These are phyloP conservation scores for Emesis furor DNA, from an alignment of 2,888 invertebrate species.

Conservation along the genomic window DNA sequence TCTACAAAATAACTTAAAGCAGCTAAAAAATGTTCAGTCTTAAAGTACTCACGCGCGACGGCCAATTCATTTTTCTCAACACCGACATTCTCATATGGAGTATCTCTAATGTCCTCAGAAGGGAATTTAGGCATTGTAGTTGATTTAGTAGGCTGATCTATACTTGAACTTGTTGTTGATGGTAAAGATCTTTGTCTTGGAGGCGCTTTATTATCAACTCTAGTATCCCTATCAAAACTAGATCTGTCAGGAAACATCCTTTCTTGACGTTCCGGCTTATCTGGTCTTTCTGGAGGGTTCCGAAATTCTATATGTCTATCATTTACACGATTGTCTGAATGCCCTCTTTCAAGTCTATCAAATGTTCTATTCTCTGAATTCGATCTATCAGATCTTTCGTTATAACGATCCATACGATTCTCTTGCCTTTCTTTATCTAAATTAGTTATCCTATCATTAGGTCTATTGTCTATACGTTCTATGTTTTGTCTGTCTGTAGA, in stretches of 20 bases:
- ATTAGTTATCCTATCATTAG: slow-evolving; percentile 46
- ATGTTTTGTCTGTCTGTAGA: slow-evolving; percentile 34
- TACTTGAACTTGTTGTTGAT: slow-evolving; percentile 82
- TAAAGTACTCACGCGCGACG: slow-evolving; percentile 84
- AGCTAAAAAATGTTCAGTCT: too few species aligned
- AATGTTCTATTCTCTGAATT: slow-evolving; percentile 69
- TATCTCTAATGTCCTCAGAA: slow-evolving; percentile 85
- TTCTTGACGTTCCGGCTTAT: slow-evolving; percentile 76
- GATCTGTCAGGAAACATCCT: slow-evolving; percentile 69
- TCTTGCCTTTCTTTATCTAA: slow-evolving; percentile 67
- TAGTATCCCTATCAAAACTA: slow-evolving; percentile 79
- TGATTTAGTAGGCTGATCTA: slow-evolving; percentile 90
- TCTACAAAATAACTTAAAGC: too few species aligned
- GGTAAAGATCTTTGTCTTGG: slow-evolving; percentile 87
- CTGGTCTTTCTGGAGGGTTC: slow-evolving; percentile 83
- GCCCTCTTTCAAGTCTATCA: slow-evolving; percentile 59
- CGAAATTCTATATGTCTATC: slow-evolving; percentile 79
- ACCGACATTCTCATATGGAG: slow-evolving; percentile 87
- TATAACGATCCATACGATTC: slow-evolving; percentile 55
- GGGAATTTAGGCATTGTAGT: slow-evolving; percentile 92
- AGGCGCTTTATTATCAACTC: slow-evolving; percentile 84
- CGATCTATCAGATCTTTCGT: slow-evolving; percentile 69
- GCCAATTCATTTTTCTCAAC: slow-evolving; percentile 86
- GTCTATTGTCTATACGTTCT: slow-evolving; percentile 15
- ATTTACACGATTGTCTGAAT: slow-evolving; percentile 18